These are phyloP conservation scores for Dendrolimus houi DNA, from an alignment of 2,888 invertebrate genomes.

Conservation along the genomic window DNA sequence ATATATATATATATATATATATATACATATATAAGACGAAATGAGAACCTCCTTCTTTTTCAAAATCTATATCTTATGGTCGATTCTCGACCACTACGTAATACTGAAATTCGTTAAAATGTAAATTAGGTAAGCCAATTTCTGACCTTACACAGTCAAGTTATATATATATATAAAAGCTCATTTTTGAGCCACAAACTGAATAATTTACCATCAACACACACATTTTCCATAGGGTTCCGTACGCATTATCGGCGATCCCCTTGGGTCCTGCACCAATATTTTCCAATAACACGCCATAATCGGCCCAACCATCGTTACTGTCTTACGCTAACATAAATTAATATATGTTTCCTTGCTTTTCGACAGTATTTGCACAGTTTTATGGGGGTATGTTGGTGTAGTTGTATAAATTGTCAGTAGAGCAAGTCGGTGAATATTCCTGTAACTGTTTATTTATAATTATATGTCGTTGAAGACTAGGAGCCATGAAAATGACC, in stretches of 20 bases:
- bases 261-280: conserved; percentile 39
- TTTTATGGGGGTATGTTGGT: conserved; percentile 22
- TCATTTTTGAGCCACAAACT: neutral
- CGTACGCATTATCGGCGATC: conserved; percentile 1
- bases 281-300: conserved; percentile 64
- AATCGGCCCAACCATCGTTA: conserved; percentile 64
- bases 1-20: too few species aligned
- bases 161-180: too few species aligned
- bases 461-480: too few species aligned
- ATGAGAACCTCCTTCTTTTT: too few species aligned
- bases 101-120: too few species aligned
- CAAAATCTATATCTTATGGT: too few species aligned
- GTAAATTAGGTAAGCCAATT: too few species aligned
- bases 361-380: conserved; percentile 12
- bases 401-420: conserved; percentile 6
- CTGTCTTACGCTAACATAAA: conserved; percentile 65
- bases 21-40: too few species aligned
- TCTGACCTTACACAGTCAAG: too few species aligned
- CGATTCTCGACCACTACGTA: too few species aligned
- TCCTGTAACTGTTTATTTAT: too few species aligned
- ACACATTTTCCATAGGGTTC: neutral
- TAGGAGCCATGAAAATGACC: too few species aligned
- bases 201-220: conserved; percentile 1
- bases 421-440: neutral
- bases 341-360: conserved; percentile 54